These are phyloP conservation scores for Aphidoletes aphidimyza DNA, from an alignment of 2,888 invertebrate genomes.

Conservation along the genomic window DNA sequence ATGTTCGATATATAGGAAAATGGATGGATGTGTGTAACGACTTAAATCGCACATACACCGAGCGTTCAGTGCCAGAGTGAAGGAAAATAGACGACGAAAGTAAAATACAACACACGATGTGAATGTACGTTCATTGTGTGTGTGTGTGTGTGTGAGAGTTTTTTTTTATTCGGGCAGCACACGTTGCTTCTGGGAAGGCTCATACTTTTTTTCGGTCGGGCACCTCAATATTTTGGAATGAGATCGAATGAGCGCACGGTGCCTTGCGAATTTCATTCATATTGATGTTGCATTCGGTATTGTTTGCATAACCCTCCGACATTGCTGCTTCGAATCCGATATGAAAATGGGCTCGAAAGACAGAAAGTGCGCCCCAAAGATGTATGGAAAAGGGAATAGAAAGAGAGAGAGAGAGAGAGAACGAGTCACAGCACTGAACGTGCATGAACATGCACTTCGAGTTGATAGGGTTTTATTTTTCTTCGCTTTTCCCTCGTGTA, in stretches of 20 bases:
- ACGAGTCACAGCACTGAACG: neutral
- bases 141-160: too few species aligned
- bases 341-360: neutral
- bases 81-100: constrained; percentile 31
- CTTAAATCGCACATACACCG: neutral
- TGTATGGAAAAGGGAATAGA: too few species aligned
- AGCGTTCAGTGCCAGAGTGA: neutral
- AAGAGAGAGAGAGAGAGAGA: neutral
- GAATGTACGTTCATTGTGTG: constrained; percentile 40
- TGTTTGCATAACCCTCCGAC: neutral
- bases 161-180: constrained; percentile 20
- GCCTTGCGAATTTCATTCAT: too few species aligned
- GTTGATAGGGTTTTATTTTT: constrained; percentile 38
- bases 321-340: too few species aligned
- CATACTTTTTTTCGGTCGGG: neutral
- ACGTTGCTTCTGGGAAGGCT: constrained; percentile 27
- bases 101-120: constrained; percentile 13
- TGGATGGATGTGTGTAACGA: constrained; percentile 35
- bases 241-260: too few species aligned
- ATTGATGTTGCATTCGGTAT: neutral
- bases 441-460: constrained; percentile 8
- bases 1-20: constrained; percentile 28
- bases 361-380: neutral
- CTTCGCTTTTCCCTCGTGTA: constrained; percentile 47
- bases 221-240: neutral